Evolutionary conservation across 2,113 vertebrate genomes (phyloP).

Genomic region (Capricornis sumatraensis): DNA sequence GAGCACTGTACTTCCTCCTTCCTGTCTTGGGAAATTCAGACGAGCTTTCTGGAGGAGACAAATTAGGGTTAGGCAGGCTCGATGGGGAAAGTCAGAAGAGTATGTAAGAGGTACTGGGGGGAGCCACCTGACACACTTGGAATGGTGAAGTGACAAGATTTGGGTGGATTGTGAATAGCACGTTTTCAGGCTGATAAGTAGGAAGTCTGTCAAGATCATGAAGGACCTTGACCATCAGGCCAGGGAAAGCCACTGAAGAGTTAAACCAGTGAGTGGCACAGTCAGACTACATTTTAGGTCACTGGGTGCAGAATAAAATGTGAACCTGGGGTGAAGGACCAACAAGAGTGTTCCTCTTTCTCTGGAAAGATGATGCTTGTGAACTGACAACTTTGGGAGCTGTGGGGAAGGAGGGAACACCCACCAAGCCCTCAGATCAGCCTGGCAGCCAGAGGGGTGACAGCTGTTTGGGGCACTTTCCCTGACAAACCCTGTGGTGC

Average conservation of each 20-base stretch:
- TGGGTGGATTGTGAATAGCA: not conserved
- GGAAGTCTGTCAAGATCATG: not conserved
- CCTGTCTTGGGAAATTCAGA: not conserved
- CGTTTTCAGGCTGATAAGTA: not conserved
- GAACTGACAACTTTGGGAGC: not conserved
- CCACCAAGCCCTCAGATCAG: not conserved
- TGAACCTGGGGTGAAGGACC: not conserved
- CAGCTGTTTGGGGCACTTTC: conserved; percentile 36
- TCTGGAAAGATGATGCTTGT: not conserved
- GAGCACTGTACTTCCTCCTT: not conserved
- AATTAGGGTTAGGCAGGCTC: not conserved
- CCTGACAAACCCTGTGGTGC: not conserved
- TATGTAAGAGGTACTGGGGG: not conserved
- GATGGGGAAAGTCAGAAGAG: not conserved
- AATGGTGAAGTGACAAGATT: not conserved
- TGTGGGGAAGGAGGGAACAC: not conserved
- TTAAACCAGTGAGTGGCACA: not conserved
- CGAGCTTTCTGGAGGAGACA: not conserved
- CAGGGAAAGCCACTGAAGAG: not conserved
- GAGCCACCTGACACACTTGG: not conserved
- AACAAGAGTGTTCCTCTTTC: not conserved
- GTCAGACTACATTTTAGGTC: not conserved
- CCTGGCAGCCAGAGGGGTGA: conserved; percentile 25
- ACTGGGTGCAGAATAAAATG: not conserved
- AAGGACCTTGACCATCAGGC: not conserved